phyloP scores from a whole-genome alignment of 2,888 invertebrate genomes.

The Ophion obscuratus region DNA sequence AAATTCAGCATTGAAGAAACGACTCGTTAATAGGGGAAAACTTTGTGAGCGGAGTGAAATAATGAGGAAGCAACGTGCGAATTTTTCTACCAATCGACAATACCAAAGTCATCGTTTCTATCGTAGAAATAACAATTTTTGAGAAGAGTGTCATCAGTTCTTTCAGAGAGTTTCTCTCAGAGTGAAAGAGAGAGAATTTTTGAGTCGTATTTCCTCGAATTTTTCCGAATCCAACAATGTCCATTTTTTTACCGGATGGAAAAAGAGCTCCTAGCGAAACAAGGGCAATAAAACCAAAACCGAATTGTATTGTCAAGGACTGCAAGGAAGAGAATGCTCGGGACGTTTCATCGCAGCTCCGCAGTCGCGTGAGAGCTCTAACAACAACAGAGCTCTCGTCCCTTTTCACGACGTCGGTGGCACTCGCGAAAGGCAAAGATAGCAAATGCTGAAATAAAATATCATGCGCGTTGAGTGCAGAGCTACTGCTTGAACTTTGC shows the following conservation, averaged over 20 bases:
- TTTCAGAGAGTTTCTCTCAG: no score
- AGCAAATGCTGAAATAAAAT: conserved; percentile 28
- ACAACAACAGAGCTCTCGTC: conserved; percentile 26
- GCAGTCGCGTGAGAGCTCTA: conserved; percentile 22
- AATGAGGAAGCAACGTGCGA: no score
- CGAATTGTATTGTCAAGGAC: not conserved
- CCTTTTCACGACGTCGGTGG: conserved; percentile 33
- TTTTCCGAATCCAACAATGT: no score
- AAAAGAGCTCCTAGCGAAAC: not conserved
- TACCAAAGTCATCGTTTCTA: no score
- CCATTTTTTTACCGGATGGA: no score
- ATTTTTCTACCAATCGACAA: no score
- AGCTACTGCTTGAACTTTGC: conserved; percentile 54
- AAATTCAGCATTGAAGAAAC: no score
- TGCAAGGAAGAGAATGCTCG: not conserved
- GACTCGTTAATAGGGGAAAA: no score
- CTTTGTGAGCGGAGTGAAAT: no score
- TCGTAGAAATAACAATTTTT: not conserved
- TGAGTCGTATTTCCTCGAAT: no score
- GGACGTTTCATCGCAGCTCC: not conserved
- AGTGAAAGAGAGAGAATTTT: no score
- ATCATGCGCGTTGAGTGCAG: conserved; percentile 47
- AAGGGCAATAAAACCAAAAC: not conserved
- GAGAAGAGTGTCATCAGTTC: no score
- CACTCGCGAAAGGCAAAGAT: conserved; percentile 25